Base-by-base conservation (phyloP, 2,888 invertebrate genomes). In the Anodontia alba region DNA sequence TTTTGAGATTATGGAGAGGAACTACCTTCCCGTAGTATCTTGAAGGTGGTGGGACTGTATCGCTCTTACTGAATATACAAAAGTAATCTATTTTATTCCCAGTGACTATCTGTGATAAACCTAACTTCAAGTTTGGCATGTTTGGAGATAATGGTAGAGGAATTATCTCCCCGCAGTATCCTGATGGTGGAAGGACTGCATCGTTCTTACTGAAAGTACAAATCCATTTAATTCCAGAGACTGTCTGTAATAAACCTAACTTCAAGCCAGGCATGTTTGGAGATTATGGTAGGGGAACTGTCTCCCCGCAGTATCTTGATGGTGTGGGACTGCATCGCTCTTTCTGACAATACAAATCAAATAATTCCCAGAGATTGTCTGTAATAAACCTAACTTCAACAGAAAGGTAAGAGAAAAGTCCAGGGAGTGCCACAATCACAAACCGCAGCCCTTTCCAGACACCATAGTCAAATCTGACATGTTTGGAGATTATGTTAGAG, bases 161-260 rank as follows among this genome's bases (percentile, higher is more conserved):
- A 23, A 68, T 15, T 7, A 51, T 42, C 43, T 73, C 76, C n/a
- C 80, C 80, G 51, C 83, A 83, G 36, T 76, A 83, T 66, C 78
- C 7, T n/a, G 54, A 10, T 54, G 54, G 20, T 3, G 51, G 26
- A 7, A 5, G 3, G 7, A 26, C 5, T 23, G 10, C 17, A 29
- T 29, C 57, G 5, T 23, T 57, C 20, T 57, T 57, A 26, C 57
- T 57, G 57, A 57, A 57, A 26, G 17, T 20, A 49, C 20, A 49
- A 83, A 83, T 1, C 83, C 83, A 31, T 73, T 36, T n/a, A 76
- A 38, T 54, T 80, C 80, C 77, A 83, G 1, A 83, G 67, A n/a
- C 62, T 78, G 76, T 83, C 83, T 7, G 80, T 69, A 23, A 83
- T 66, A 51, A 83, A 83, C 26, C 73, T 68, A 31, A 83, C 17